Base-by-base conservation (phyloP, 2,797 vertebrate genomes). In the Micrastur ruficollis region DNA sequence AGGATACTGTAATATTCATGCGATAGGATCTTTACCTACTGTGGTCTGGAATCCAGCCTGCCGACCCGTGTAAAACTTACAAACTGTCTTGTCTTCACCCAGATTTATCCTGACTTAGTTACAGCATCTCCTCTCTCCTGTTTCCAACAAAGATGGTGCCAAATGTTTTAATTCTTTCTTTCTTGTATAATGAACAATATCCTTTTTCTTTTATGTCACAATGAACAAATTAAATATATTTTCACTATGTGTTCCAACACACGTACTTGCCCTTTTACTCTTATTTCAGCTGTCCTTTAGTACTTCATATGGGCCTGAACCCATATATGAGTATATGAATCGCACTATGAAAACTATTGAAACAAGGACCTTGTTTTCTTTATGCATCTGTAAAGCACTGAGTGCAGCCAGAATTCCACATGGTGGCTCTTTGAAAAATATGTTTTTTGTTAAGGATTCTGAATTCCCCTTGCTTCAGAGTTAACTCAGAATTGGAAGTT, bases 341-440 rank as follows among this genome's bases (percentile, higher is more conserved):
- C 76, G 55, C 31, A 61, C 27, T 70, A 4, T 59, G 59, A 80
- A 92, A 95, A 71, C 9, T 65, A 72, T 14, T 75, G 71, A 81
- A 96, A 70, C 38, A 82, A 63, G 38, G 78, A 59, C 25, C 14
- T 81, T 93, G 31, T 76, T 96, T 95, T 93, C 82, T 81, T 95
- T 92, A 47, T 89, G 62, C 50, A 32, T 95, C 84, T 90, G 56
- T 68, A 85, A 91, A 92, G n/a, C 74, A 66, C 68, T 32, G 72
- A 93, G 68, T 79, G 47, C 32, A 86, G 89, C 72, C 86, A 91
- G 53, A 91, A 66, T 91, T 88, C 85, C 80, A 95, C 86, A 61
- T 94, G 89, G 55, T 89, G 65, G 78, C 67, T 92, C 71, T 92
- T 87, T 73, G 52, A 84, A 93, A 96, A 90, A 88, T 84, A 58